phyloP scores from a whole-genome alignment of 2,888 invertebrate species.

The Amphimallon solstitiale region DNA sequence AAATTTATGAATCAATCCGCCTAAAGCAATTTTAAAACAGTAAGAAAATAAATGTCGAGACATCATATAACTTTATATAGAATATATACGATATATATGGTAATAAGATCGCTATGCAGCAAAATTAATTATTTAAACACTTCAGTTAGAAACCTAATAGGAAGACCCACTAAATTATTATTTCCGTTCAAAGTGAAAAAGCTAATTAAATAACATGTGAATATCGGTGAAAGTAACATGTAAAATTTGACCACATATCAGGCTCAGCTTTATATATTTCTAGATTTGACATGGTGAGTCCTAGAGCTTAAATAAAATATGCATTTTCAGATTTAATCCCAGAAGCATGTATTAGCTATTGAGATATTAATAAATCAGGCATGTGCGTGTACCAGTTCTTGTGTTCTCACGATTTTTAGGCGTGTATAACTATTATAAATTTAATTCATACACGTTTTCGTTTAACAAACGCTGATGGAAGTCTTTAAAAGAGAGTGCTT shows the following conservation, averaged over 20 bases:
- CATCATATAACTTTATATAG: no score
- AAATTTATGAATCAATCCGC: no score
- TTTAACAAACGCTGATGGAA: no score
- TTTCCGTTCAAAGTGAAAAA: constrained; percentile 11
- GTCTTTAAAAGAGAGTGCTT: no score
- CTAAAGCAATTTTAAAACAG: no score
- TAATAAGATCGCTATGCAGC: no score
- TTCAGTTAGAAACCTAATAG: background rate
- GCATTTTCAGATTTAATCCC: background rate
- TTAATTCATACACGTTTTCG: background rate
- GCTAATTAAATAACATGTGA: background rate
- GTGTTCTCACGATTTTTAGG: constrained; percentile 19
- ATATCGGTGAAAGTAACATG: constrained; percentile 8
- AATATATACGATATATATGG: no score
- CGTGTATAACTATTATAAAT: background rate
- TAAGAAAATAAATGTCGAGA: no score
- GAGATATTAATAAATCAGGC: constrained; percentile 9
- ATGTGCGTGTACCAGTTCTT: constrained; percentile 6
- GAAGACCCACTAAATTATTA: background rate
- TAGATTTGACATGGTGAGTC: background rate
- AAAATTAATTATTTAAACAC: background rate
- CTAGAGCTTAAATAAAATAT: background rate
- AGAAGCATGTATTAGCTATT: background rate
- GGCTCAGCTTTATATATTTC: background rate
- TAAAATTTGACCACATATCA: background rate